These are phyloP conservation scores for Cheilosia vulpina DNA, from an alignment of 2,888 invertebrate genomes.

Conservation along the genomic window DNA sequence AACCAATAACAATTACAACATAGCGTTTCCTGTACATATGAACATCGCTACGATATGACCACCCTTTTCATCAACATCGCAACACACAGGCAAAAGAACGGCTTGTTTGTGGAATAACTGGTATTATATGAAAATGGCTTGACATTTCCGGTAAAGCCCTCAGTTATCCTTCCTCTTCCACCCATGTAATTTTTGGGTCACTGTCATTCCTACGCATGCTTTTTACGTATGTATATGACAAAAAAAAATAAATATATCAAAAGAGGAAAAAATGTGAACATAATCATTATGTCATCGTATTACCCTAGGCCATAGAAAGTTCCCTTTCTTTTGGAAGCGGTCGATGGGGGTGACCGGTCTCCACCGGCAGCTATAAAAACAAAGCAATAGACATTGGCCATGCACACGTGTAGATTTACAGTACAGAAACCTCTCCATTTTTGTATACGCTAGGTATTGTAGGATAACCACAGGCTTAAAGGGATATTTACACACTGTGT, in stretches of 20 bases:
- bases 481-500: conserved; percentile 66
- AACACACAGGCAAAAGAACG: conserved; percentile 35
- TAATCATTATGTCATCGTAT: conserved; percentile 72
- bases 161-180: conserved; percentile 48
- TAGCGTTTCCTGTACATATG: conserved; percentile 22
- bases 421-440: conserved; percentile 33
- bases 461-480: conserved; percentile 70
- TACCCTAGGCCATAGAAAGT: conserved; percentile 61
- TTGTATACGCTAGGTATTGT: not conserved
- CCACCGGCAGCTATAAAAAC: conserved; percentile 26
- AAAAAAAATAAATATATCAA: conserved; percentile 33
- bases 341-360: conserved; percentile 35
- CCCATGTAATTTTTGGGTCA: conserved; percentile 64
- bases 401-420: conserved; percentile 35
- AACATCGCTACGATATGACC: not conserved
- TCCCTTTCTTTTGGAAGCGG: conserved; percentile 20
- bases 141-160: conserved; percentile 65
- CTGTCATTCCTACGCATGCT: conserved; percentile 68
- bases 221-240: conserved; percentile 6
- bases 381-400: conserved; percentile 53
- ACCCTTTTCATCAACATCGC: conserved; percentile 28
- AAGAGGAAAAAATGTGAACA: conserved; percentile 55
- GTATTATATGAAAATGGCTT: conserved; percentile 60
- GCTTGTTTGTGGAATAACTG: conserved; percentile 41
- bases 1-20: conserved; percentile 40